These are phyloP conservation scores for Morpho helenor DNA, from an alignment of 2,888 invertebrate species.

Conservation along the genomic window DNA sequence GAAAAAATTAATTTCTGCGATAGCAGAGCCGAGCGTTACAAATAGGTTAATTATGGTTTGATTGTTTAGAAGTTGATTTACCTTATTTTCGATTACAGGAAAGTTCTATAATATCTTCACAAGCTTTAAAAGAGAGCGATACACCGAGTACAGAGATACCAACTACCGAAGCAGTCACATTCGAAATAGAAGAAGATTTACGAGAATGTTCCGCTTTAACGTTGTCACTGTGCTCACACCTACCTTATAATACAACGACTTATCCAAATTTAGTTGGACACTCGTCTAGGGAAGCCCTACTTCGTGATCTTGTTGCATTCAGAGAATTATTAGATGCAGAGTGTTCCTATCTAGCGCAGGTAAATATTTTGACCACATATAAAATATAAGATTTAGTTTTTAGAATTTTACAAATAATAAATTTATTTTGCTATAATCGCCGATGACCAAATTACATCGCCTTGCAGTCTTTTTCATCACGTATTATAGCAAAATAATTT, in stretches of 20 bases:
- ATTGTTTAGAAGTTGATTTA: background rate
- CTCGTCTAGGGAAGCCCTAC: slow-evolving; percentile 80
- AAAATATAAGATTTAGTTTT: background rate
- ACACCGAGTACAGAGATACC: slow-evolving; percentile 55
- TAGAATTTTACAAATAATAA: no score
- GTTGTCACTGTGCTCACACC: slow-evolving; percentile 83
- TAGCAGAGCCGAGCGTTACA: no score
- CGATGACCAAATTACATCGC: no score
- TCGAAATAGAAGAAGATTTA: slow-evolving; percentile 75
- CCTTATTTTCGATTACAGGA: slow-evolving; percentile 44
- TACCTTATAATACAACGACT: slow-evolving; percentile 88
- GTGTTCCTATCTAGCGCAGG: slow-evolving; percentile 91
- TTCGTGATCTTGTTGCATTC: slow-evolving; percentile 87
- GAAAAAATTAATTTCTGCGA: no score
- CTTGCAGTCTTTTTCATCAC: no score
- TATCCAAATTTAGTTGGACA: slow-evolving; percentile 91
- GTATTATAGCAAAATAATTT: no score
- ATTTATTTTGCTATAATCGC: no score
- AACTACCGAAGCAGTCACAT: slow-evolving; percentile 56
- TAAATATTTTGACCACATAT: slow-evolving; percentile 29
- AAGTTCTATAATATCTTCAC: slow-evolving; percentile 66
- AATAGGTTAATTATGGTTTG: no score
- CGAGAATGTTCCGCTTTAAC: slow-evolving; percentile 84
- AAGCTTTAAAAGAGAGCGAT: slow-evolving; percentile 60
- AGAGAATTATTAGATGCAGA: slow-evolving; percentile 94